Base-by-base conservation (phyloP, 2,113 vertebrate genomes). In the Brachypodius melanocephalos region DNA sequence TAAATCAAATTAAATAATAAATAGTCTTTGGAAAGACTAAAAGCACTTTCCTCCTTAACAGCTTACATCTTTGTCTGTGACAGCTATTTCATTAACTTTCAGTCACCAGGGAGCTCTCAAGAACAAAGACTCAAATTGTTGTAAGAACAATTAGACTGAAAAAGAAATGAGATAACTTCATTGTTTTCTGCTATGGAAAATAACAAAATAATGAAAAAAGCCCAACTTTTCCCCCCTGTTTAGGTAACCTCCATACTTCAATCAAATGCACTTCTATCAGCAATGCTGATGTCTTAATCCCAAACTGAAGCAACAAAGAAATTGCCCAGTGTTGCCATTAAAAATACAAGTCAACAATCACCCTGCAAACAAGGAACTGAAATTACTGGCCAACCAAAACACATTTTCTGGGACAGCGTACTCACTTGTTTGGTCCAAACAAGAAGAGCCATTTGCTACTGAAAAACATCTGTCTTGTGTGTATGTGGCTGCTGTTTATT, bases 31-130 rank as follows among this genome's bases (percentile, higher is more conserved):
- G 28, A 88, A 96, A 62, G 43, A 94, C 55, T 71, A 81, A 84
- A 75, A 90, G 52, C 34, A 77, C 52, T 84, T 59, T 90, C 38
- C 34, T 86, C 45, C 61, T 75, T 68, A 82, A 69, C 65, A 86
- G 88, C 68, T 90, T 63, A 74, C 49, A 75, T 85, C 84, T 93
- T 80, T 84, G 72, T 43, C 75, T 90, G 73, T 78, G 69, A 72
- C 46, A 88, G 74, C 61, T 85, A 95, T 88, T 94, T 95, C 69
- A 87, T 93, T 94, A 93, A 87, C 54, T 88, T 80, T 51, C 62
- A 65, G 58, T 69, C 91, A 94, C 49, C 32, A 69, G 84, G 93
- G 93, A 92, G 54, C 66, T 85, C 77, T 95, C 73, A 85, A 85
- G 84, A 93, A 77, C 58, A 96, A 88, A 86, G 57, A 76, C 49